Base-by-base conservation (phyloP, 2,888 invertebrate species). In the Thereva unica region DNA sequence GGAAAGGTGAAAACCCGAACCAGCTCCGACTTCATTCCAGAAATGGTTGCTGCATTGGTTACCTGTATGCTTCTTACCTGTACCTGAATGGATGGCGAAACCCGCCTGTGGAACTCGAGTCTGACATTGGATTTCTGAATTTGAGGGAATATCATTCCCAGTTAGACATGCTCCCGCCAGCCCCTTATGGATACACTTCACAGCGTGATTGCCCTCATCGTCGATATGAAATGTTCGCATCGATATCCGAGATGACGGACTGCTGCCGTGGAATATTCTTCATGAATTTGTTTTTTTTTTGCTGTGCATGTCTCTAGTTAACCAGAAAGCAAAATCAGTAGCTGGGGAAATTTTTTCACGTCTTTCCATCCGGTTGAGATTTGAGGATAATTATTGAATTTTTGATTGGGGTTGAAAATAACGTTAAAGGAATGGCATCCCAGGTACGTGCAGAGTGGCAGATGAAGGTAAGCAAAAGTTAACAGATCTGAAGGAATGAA, bases 181-280 rank as follows among this genome's bases (percentile, higher is more conserved):
- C 23, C 23, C 23, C 23, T 23, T 23, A 59, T 59, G 57, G 57
- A 59, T 59, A 47, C 47, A 59, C 57, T 59, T 59, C 57, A 45
- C 57, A 59, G 57, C 57, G 47, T 59, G 57, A 59, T 59, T 59
- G 57, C 57, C 57, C 57, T 59, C 57, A 59, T 59, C 47, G 57
- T 59, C 57, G 57, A 47, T 45, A 59, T 59, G 57, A 59, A 59
- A 59, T 59, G 57, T 59, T 59, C 57, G 45, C 57, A 59, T 59
- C 57, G 57, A 59, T 59, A 47, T 35, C 6, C 23, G 23, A 23
- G 23, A 23, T 23, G 23, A 23, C 23, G 34, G 35, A 23, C 50
- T 50, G 56, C 42, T 41, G 7, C 56, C 44, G 40, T 10, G 57
- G 37, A 37, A 23, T 37, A 44, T 9, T 44, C 35, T 23, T 41